A percentile compares a stretch with the other conserved stretches of the same genome.
These are phyloP conservation scores for Engraulis encrasicolus DNA, from an alignment of 2,113 vertebrate genomes.

Conservation along the genomic window DNA sequence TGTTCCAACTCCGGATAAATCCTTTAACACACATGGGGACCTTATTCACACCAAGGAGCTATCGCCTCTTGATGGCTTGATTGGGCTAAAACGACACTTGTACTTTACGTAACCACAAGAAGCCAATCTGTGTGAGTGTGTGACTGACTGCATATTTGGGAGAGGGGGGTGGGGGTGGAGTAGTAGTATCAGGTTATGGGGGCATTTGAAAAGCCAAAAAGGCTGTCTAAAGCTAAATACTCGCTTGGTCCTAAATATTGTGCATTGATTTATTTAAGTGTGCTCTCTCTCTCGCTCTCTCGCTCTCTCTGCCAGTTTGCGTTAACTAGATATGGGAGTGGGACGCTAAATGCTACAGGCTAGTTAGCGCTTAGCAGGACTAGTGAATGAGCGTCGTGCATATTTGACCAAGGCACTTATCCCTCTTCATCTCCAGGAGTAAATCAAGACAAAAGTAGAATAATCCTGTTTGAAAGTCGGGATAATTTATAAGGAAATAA, in stretches of 20 bases:
- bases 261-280: constrained; percentile 57
- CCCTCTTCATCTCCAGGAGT: constrained; percentile 42
- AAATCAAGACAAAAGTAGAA: constrained; percentile 37
- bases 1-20: no score
- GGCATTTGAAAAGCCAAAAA: no score
- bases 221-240: constrained; percentile 36
- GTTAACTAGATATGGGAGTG: neutral
- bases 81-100: neutral
- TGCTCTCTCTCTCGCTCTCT: no score
- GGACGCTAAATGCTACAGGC: constrained; percentile 27
- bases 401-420: constrained; percentile 71
- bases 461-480: constrained; percentile 42
- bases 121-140: neutral
- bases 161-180: neutral
- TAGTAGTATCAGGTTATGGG: no score
- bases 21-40: no score
- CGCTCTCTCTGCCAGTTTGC: constrained; percentile 24
- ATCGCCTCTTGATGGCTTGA: neutral
- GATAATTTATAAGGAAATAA: neutral
- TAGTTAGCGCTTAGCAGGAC: constrained; percentile 44
- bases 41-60: neutral
- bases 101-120: constrained; percentile 20
- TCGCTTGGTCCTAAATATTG: constrained; percentile 65
- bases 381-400: constrained; percentile 13
- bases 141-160: neutral